Base-by-base conservation (phyloP, 2,113 vertebrate genomes). In the Charadrius vociferus region DNA sequence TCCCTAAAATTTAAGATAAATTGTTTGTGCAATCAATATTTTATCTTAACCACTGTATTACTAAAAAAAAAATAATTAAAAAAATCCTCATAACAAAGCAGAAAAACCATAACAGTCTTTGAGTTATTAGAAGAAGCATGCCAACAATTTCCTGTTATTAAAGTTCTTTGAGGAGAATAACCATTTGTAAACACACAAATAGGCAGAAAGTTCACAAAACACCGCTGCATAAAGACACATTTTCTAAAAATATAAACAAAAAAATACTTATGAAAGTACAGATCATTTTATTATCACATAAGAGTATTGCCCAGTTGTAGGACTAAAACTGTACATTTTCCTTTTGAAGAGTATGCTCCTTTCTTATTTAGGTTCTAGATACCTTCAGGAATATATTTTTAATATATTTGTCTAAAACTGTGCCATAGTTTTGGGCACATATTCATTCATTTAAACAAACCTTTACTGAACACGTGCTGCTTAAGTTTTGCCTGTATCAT, bases 171-270 rank as follows among this genome's bases (percentile, higher is more conserved):
- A 73, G 41, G 16, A 81, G 45, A 72, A 15, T 4, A 36, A 55
- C 2, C 0, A 34, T 10, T 82, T 22, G 5, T 59, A 59, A 80
- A 75, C 58, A 11, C 11, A 89, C 2, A 67, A 49, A 53, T 41
- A 55, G 4, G 2, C 26, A 78, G 26, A 53, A 70, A 58, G 2
- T 17, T 77, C 21, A n/a, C 7, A 78, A 87, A 90, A 55, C 2
- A 3, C 6, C 43, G 6, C 9, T 59, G 7, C 12, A 47, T 34
- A 41, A 56, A 66, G 5, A 43, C 3, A 0, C 2, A 39, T 3
- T 67, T 79, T 58, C 29, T 41, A n/a, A 75, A 79, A 81, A 53
- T 37, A 47, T 29, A 32, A 68, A 47, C 10, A 50, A 66, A 73
- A 71, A 67, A 7, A 41, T 27, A 6, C 23, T 88, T 68, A 14